Evolutionary conservation across 1,140 invertebrate species (phyloP), one percentile per base, ranked within the genome.

Genomic region (Drosophila ficusphila): DNA sequence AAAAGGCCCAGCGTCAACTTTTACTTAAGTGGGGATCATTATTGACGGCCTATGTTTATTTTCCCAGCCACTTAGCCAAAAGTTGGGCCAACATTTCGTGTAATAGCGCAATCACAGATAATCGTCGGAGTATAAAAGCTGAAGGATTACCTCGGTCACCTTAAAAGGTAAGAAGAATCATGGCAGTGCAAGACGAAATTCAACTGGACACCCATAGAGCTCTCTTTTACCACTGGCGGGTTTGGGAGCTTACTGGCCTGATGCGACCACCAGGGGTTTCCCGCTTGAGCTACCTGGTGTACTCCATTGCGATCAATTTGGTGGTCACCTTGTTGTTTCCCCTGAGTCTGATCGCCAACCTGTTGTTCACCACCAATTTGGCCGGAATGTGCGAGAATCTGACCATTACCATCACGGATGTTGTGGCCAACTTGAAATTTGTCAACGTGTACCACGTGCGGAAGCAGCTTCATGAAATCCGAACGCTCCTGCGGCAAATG

Each of bases 381-480:
- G 70, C 60, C 18, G 64, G 78, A 36, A 25, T 90, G 34, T 90
- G 73, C 70, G 88, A 90, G 60, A 90, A 90, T 49, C 68, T 90
- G 9, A 85, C 73, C 54, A 90, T 90, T 0, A 89, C 88, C 21
- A 79, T 90, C 8, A 90, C 89, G 3, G 88, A 90, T 41, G 61
- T 76, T 1, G 65, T 67, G 49, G 79, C 89, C 7, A 89, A 86
- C 29, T 29, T 90, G 4, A 90, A 90, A 62, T 90, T 83, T n/a
- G 34, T 64, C 8, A 90, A 90, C 33, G 81, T 90, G 14, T 90
- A 53, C 6, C 14, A 86, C 18, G 81, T 89, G 53, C 69, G 85
- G 2, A 5, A 29, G 0, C 54, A 90, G 39, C 42, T 90, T 5
- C 4, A 33, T 0, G 16, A 70, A 18, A 86, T 90, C 4, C 74